Conservation (phyloP, 35 echinoderm and acorn worm genomes). For the Lytechinus variegatus region DNA sequence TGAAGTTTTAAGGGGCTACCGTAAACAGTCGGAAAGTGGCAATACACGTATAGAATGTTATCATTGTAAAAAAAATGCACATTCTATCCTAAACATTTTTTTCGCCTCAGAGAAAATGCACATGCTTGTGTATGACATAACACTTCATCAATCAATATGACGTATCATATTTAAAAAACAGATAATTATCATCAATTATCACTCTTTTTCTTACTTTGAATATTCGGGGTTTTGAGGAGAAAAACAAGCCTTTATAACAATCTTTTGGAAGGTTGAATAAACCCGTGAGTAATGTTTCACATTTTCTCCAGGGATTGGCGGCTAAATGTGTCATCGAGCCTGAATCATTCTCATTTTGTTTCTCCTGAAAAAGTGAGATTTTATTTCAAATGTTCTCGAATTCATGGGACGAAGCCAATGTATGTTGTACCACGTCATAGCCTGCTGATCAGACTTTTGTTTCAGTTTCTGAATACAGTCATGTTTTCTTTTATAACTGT, state of each 20-base stretch:
- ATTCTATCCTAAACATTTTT: background rate
- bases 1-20: too few species aligned
- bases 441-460: background rate
- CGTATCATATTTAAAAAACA: background rate
- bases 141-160: background rate
- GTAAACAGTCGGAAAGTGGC: too few species aligned
- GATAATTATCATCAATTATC: background rate
- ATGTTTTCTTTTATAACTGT: too few species aligned
- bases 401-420: background rate
- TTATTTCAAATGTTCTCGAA: background rate
- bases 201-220: background rate
- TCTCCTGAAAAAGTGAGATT: background rate
- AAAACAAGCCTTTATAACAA: background rate
- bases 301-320: background rate
- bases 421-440: background rate
- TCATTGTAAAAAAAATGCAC: background rate
- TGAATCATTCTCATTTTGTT: background rate
- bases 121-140: background rate
- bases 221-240: background rate
- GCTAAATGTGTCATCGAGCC: background rate
- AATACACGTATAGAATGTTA: too few species aligned
- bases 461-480: background rate
- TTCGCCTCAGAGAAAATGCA: background rate
- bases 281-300: background rate
- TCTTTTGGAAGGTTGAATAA: background rate